Base-by-base conservation (phyloP, 2,797 vertebrate genomes). In the Sphenodon punctatus region DNA sequence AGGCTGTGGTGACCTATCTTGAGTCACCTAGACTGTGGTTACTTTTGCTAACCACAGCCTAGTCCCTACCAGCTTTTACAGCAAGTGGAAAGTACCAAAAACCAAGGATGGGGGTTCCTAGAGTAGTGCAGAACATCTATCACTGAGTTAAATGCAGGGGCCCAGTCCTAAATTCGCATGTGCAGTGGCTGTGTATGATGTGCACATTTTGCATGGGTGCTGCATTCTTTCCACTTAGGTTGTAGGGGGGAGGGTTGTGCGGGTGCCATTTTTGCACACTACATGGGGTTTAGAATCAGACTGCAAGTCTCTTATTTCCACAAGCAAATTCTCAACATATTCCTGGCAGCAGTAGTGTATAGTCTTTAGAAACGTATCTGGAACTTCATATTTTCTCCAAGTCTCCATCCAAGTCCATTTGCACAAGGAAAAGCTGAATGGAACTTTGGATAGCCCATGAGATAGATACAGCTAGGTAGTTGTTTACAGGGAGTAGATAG, bases 41-140 rank as follows among this genome's bases (percentile, higher is more conserved):
- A n/a, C n/a, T 75, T 60, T 67, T 86, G 69, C 58, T 58, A 49
- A 60, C 53, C 68, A 59, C 70, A 74, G 86, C 60, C 42, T 60
- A 66, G 53, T 39, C 39, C 49, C 59, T 72, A 59, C 67, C 13
- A 25, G 34, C 38, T 39, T 78, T 74, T 36, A n/a, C 34, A 30
- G 38, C 22, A 51, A 56, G 77, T 81, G 38, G 39, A 1, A 80
- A 78, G 80, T 51, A 51, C 45, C 8, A 20, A 75, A 56, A 36
- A 38, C 46, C 67, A 46, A 39, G 5, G 23, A 36, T 27, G 27
- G 27, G 65, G 60, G 80, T 80, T 22, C 68, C 7, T 75, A 78
- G 41, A 63, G 22, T 23, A 46, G 56, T 32, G 32, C 1, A 2
- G 67, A 71, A 48, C 34, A 17, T 41, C 68, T 23, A 7, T 19